Evolutionary conservation across 2,113 vertebrate species (phyloP).

Genomic region (Pantherophis guttatus): DNA sequence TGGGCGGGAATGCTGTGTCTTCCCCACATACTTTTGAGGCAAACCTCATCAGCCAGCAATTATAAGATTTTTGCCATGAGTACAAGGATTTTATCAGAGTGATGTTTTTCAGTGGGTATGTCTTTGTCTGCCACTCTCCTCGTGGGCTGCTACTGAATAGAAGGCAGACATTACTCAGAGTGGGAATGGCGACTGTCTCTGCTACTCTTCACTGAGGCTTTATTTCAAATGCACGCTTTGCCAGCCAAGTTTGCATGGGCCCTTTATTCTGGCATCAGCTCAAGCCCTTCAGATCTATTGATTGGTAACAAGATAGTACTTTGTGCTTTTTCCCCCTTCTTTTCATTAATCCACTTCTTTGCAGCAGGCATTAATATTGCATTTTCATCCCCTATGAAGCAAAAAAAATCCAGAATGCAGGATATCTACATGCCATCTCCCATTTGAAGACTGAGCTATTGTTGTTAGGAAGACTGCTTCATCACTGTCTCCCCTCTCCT

Average conservation of each 20-base stretch:
- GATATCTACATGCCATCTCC: not conserved
- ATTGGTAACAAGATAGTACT: conserved; percentile 39
- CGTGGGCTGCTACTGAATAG: conserved; percentile 72
- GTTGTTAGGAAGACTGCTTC: not conserved
- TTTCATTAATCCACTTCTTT: conserved; percentile 19
- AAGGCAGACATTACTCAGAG: conserved; percentile 86
- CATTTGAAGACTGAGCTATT: not conserved
- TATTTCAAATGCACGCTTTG: conserved; percentile 72
- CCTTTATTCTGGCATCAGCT: conserved; percentile 46
- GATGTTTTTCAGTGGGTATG: conserved; percentile 82
- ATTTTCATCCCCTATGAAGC: conserved; percentile 4
- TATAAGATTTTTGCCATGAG: conserved; percentile 48
- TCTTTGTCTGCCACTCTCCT: conserved; percentile 74
- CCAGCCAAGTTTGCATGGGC: conserved; percentile 55
- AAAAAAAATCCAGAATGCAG: not conserved
- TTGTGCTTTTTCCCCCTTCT: not conserved
- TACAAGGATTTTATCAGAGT: conserved; percentile 65
- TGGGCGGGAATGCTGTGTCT: conserved; percentile 12
- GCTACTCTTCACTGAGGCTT: conserved; percentile 71
- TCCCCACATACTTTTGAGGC: conserved; percentile 44
- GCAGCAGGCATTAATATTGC: not conserved
- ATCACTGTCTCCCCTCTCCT: not conserved
- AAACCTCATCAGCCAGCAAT: conserved; percentile 53
- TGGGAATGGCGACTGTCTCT: conserved; percentile 77
- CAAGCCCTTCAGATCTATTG: conserved; percentile 40